Base-by-base conservation (phyloP, 2,113 vertebrate species). In the Oriolus oriolus region DNA sequence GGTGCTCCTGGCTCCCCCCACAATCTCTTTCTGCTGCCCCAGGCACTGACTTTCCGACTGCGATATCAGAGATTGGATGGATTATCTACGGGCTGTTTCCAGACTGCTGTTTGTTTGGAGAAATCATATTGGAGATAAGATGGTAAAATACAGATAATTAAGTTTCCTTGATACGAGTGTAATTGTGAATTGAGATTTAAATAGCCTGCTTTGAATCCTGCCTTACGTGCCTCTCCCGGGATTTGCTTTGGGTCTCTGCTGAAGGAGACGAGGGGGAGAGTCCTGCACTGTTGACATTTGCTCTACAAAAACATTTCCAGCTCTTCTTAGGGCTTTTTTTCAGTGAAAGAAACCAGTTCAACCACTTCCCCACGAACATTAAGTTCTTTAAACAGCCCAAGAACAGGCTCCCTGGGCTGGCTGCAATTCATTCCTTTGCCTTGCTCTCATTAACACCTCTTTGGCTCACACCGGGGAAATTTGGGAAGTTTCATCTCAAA, bases 61-160 rank as follows among this genome's bases (percentile, higher is more conserved):
- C 78, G 94, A 87, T 83, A 87, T 7, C 74, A 88, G 82, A 90
- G 82, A 77, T 54, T 41, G 89, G 57, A 16, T 53, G 84, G 87
- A 90, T 97, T 93, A 93, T 94, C 91, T 83, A 17, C 66, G 15
- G 84, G 50, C 91, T 93, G 42, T 63, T 94, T 93, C 90, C 88
- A 96, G 94, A 59, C 87, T 88, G 91, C 85, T 96, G 84, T 94
- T 96, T 96, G 89, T 96, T 96, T 91, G 90, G 84, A 96, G 84
- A 95, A 95, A 95, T 96, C 84, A 19, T 76, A 42, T n/a, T 56
- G 87, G 71, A 96, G 95, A 96, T 96, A 95, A 96, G 95, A 93
- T 90, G 93, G 84, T 70, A 91, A 94, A 97, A 93, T 42, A 12
- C 33, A 95, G 93, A 95, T 95, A 96, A 95, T 95, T 79, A 80